Evolutionary conservation across 2,113 vertebrate species (phyloP), one percentile per base, ranked within the genome.

Genomic region (Tupaia chinensis): DNA sequence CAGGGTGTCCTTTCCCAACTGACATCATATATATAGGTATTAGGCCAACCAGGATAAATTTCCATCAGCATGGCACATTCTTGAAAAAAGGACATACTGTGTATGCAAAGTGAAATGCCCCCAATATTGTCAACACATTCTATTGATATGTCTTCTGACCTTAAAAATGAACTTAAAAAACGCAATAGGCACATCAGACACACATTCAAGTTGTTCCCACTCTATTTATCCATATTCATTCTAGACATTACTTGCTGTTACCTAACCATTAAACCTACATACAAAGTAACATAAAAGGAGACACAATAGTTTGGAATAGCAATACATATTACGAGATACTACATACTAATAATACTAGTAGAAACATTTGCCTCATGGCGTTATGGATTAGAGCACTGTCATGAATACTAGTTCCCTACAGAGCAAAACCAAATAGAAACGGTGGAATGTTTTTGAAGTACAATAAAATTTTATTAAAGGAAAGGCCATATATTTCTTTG

Each of bases 121-220:
- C 32, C 89, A 68, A 68, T 65, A n/a, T 60, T 80, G 60, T 83
- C 56, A 94, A 63, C 4, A 76, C 87, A 83, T 74, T 81, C 65
- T 90, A 60, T 63, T 54, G 8, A 32, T 81, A 53, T 34, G 4
- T 86, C 63, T 95, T 7, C 60, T 90, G 19, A 80, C 25, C 58
- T 91, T n/a, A 1, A 90, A 97, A 95, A 91, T 23, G 77, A 65
- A 83, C 9, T 87, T 65, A 5, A 61, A 65, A 96, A 83, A 63
- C 77, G 44, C 19, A 87, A n/a, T 69, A 76, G 0, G 5, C 44
- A 68, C 6, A 89, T 95, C 83, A 94, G 44, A 76, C 58, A 27
- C 72, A 2, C 12, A 86, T 74, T 70, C 77, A 90, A 70, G 90
- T 63, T 60, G 2, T 44, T 58, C 56, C 78, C 16, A 80, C 3